Evolutionary conservation across 2,113 vertebrate species (phyloP).

Genomic region (Tetrax tetrax): DNA sequence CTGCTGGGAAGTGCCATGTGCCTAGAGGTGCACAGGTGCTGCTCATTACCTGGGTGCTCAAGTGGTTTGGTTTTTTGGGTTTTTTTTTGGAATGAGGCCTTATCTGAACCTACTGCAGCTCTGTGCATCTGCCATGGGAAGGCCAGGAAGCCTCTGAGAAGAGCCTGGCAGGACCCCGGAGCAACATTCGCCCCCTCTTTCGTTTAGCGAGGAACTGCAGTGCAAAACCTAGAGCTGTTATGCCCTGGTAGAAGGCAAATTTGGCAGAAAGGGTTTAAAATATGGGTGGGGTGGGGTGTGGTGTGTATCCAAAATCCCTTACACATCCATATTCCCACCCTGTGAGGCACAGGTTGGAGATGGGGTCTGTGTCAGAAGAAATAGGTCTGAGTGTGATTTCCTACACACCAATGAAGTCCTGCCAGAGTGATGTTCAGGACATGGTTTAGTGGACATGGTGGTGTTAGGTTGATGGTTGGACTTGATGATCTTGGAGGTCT

Average conservation of each 20-base stretch:
- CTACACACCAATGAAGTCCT: accelerated
- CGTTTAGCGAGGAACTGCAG: not conserved
- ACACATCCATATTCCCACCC: not conserved
- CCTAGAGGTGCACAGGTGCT: constrained; percentile 60
- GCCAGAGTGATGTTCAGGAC: not conserved
- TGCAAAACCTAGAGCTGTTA: not conserved
- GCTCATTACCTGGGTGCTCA: constrained; percentile 14
- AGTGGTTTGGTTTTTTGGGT: not conserved
- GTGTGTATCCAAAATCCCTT: not conserved
- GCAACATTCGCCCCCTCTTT: not conserved
- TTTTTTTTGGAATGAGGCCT: not conserved
- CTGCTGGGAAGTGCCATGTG: not conserved
- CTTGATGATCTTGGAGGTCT: too few species aligned
- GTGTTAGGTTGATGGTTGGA: too few species aligned
- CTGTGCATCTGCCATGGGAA: not conserved
- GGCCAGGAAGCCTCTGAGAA: not conserved
- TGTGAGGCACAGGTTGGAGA: not conserved
- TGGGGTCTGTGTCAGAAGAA: not conserved
- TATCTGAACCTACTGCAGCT: constrained; percentile 41
- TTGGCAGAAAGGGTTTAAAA: not conserved
- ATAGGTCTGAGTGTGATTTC: not conserved
- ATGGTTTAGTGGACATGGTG: too few species aligned
- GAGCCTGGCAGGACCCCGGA: not conserved
- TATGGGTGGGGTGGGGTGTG: not conserved
- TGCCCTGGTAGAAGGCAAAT: not conserved